Percentiles rank a stretch among this genome's conserved stretches.
These are phyloP conservation scores for Tetragonula carbonaria DNA, from an alignment of 2,888 invertebrate genomes.

Conservation along the genomic window DNA sequence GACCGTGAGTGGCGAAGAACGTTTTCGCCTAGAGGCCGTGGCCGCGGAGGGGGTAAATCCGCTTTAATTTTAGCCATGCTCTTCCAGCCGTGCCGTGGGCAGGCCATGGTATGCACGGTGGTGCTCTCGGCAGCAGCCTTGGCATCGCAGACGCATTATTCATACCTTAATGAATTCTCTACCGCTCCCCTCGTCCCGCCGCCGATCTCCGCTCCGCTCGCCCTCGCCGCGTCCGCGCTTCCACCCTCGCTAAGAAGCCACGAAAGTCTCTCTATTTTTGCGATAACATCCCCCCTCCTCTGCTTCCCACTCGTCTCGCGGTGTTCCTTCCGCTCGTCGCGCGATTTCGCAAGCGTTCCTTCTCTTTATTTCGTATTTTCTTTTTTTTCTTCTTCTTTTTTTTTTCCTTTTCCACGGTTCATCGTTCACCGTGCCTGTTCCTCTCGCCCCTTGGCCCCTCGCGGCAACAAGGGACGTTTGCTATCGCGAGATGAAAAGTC, in stretches of 20 bases:
- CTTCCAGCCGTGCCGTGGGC: constrained; percentile 76
- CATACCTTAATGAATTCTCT: constrained; percentile 83
- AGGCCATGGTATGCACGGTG: constrained; percentile 78
- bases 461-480: constrained; percentile 14
- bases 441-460: too few species aligned
- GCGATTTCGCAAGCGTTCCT: constrained; percentile 27
- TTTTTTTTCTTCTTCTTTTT: neutral
- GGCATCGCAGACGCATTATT: constrained; percentile 83
- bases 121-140: constrained; percentile 80
- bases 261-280: constrained; percentile 57
- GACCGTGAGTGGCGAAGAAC: constrained; percentile 65
- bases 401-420: constrained; percentile 13
- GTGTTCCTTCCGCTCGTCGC: constrained; percentile 35
- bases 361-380: constrained; percentile 11
- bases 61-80: constrained; percentile 81
- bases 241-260: constrained; percentile 57
- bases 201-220: constrained; percentile 31
- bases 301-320: neutral
- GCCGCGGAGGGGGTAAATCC: constrained; percentile 74
- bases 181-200: constrained; percentile 68
- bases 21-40: constrained; percentile 68
- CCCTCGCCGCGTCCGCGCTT: constrained; percentile 20
- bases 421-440: constrained; percentile 1
- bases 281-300: constrained; percentile 45
- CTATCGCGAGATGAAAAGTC: constrained; percentile 51